Base-by-base conservation (phyloP, 1,140 invertebrate species). In the Caenorhabditis tropicalis region DNA sequence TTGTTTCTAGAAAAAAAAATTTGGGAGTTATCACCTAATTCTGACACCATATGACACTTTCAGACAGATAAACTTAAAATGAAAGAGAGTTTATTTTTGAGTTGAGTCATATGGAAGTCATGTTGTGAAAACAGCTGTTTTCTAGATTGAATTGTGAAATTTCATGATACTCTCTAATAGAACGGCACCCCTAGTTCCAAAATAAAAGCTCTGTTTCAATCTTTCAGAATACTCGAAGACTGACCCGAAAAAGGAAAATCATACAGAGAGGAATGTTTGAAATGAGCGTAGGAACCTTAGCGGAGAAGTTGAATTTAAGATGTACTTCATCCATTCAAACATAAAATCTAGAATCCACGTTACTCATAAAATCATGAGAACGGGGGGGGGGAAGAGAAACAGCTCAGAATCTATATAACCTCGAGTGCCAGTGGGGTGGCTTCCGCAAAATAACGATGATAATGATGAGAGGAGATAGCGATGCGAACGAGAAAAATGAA, bases 361-460 rank as follows among this genome's bases (percentile, higher is more conserved):
- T n/a, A 43, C 39, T 12, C 39, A 43, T 43, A 51, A 51, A 51
- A 51, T 51, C 48, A 19, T 51, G 48, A 51, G n/a, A 43, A 43
- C 12, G 39, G 12, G 12, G 12, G 12, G 5, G 12, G 5, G 12
- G 12, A 43, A 43, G 5, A 43, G 5, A 43, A 43, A 43, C 39
- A 43, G 39, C 12, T 43, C 12, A 6, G 36, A 65, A 74, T 43
- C 65, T 74, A 74, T 74, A 74, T 43, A 43, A 43, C 39, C 39
- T 43, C 39, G 39, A 43, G 39, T 43, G 39, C 5, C 12, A 12
- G 39, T 43, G 39, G 65, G 65, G 65, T 43, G 65, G 65, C 36
- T 74, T 74, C 65, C 65, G 21, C 36, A 74, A 74, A 43, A 39
- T 74, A 74, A 24, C 65, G 7, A 74, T 74, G 65, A 74, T 74